A percentile compares a stretch with the other conserved stretches of the same genome.
phyloP scores from a whole-genome alignment of 2,797 vertebrate genomes.

The Phaenicophaeus curvirostris region DNA sequence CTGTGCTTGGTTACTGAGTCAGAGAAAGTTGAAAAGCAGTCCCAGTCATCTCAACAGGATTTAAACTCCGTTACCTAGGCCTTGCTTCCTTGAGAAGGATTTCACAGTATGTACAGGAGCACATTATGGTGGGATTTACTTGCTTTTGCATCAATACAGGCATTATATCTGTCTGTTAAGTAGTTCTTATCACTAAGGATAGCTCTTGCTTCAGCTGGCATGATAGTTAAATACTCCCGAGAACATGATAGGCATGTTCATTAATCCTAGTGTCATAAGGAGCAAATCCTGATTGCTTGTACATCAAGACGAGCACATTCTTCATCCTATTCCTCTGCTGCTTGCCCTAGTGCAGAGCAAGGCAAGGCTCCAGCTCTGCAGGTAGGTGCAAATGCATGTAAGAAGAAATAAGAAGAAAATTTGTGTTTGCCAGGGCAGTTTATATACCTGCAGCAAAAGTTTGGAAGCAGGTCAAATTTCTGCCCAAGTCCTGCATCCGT shows the following conservation, averaged over 20 bases:
- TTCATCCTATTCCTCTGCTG: neutral
- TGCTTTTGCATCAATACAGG: constrained; percentile 12
- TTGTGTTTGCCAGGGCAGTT: neutral
- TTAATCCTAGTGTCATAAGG: neutral
- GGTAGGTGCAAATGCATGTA: neutral
- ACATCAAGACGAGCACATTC: neutral
- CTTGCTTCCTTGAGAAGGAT: constrained; percentile 18
- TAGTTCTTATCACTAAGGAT: constrained; percentile 21
- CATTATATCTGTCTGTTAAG: constrained; percentile 18
- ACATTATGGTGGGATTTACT: constrained; percentile 39
- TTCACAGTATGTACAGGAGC: neutral
- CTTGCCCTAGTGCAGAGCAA: neutral
- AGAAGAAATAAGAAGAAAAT: neutral
- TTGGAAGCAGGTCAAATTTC: neutral
- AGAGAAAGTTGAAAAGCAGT: neutral
- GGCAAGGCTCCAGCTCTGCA: neutral
- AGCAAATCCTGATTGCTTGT: constrained; percentile 9
- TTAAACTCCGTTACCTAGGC: neutral
- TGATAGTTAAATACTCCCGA: constrained; percentile 28
- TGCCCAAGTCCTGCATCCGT: neutral
- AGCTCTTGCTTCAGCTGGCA: constrained; percentile 29
- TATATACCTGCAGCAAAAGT: neutral
- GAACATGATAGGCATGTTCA: neutral
- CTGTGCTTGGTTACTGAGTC: neutral
- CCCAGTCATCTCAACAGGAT: neutral